Conservation (phyloP, 2,797 vertebrate genomes). For the Monodelphis domestica region DNA sequence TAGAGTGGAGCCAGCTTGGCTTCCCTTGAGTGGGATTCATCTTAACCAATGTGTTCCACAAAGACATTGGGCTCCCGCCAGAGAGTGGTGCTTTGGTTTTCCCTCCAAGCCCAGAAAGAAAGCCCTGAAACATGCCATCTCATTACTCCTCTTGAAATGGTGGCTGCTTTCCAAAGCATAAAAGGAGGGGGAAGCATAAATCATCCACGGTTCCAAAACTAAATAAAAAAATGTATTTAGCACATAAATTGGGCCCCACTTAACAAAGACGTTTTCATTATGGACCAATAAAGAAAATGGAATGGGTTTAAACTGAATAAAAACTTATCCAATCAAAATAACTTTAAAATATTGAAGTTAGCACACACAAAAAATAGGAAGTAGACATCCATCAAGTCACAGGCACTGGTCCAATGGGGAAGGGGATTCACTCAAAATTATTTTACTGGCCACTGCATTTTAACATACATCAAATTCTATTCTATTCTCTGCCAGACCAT, state of each 20-base stretch:
- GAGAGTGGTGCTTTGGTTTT: neutral
- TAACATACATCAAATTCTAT: conserved; percentile 40
- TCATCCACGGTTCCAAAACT: neutral
- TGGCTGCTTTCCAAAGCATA: neutral
- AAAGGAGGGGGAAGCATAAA: rapidly evolving
- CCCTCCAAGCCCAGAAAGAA: neutral
- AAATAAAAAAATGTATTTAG: conserved; percentile 27
- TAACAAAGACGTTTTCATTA: neutral
- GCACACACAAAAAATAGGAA: neutral
- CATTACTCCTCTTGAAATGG: neutral
- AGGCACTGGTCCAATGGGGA: neutral
- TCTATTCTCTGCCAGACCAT: conserved; percentile 50
- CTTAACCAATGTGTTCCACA: neutral
- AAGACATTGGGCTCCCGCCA: neutral
- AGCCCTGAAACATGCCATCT: neutral
- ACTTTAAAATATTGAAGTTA: neutral
- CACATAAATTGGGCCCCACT: neutral
- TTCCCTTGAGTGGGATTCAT: rapidly evolving
- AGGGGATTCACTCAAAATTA: conserved; percentile 4
- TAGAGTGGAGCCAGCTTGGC: neutral
- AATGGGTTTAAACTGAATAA: neutral
- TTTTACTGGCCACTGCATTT: neutral
- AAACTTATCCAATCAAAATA: neutral
- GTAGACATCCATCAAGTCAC: neutral
- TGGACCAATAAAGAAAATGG: neutral